Evolutionary conservation across 30 jellyfish, hydroid and myxozoan genomes (phyloP).

Genomic region (Mastigias papua): DNA sequence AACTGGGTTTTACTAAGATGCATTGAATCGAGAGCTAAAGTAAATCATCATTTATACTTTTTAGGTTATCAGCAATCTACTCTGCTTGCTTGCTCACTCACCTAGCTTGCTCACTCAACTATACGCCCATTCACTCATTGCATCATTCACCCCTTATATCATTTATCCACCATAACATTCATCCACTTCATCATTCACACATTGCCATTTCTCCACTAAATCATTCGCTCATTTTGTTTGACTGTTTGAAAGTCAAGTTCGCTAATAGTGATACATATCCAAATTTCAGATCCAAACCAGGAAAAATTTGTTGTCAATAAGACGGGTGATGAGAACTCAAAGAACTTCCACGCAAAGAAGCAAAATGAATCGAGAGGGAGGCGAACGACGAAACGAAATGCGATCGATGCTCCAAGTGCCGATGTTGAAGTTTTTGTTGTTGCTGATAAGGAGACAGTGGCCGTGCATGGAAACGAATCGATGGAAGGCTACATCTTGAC

Average conservation of each 20-base stretch:
- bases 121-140: background rate
- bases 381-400: conserved; percentile 57
- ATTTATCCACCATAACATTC: background rate
- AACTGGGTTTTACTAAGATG: too few species aligned
- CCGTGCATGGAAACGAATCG: conserved; percentile 89
- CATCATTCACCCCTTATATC: background rate
- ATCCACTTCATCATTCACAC: background rate
- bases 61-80: too few species aligned
- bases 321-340: background rate
- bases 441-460: conserved; percentile 86
- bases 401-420: conserved; percentile 70
- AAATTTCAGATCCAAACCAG: conserved; percentile 50
- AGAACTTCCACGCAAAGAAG: background rate
- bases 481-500: conserved; percentile 89
- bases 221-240: background rate
- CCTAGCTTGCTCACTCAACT: background rate
- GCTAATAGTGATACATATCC: background rate
- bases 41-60: too few species aligned
- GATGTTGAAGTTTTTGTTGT: conserved; percentile 91
- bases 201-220: background rate
- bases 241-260: background rate
- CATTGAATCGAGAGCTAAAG: too few species aligned
- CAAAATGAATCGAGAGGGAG: background rate
- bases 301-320: conserved; percentile 27
- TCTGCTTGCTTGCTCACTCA: too few species aligned